phyloP scores from a whole-genome alignment of 2,113 vertebrate genomes.

The Leptodactylus fuscus region DNA sequence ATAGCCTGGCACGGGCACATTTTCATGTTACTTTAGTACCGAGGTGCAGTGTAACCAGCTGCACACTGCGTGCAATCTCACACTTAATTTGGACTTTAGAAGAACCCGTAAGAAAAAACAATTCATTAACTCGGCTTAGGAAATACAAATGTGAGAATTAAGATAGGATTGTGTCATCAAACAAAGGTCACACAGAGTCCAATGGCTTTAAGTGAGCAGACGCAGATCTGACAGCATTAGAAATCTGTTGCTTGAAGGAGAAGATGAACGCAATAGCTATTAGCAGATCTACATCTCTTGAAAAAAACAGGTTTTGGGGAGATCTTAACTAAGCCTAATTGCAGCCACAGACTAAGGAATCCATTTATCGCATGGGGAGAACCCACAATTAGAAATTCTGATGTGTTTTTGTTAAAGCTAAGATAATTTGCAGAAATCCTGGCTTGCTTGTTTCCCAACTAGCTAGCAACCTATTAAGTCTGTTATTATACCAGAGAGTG shows the following conservation, averaged over 20 bases:
- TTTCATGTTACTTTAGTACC: conserved; percentile 41
- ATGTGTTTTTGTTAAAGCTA: conserved; percentile 42
- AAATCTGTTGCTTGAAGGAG: conserved; percentile 57
- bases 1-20: conserved; percentile 38
- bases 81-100: conserved; percentile 57
- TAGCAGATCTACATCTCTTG: conserved; percentile 52
- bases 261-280: conserved; percentile 50
- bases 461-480: conserved; percentile 20
- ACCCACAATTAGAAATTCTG: conserved; percentile 52
- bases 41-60: conserved; percentile 54
- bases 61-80: conserved; percentile 59
- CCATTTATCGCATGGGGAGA: conserved; percentile 57
- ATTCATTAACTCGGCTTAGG: conserved; percentile 59
- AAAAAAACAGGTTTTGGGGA: conserved; percentile 50
- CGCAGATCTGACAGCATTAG: conserved; percentile 59
- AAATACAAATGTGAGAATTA: conserved; percentile 60
- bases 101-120: conserved; percentile 55
- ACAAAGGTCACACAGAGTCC: conserved; percentile 59
- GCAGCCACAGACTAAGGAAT: conserved; percentile 55
- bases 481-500: conserved; percentile 5
- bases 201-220: conserved; percentile 55
- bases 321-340: conserved; percentile 56
- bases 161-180: conserved; percentile 58
- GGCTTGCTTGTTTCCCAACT: conserved; percentile 26
- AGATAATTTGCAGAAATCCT: conserved; percentile 41